Evolutionary conservation across 1,140 invertebrate species (phyloP).

Genomic region (Propsilocerus akamusi): DNA sequence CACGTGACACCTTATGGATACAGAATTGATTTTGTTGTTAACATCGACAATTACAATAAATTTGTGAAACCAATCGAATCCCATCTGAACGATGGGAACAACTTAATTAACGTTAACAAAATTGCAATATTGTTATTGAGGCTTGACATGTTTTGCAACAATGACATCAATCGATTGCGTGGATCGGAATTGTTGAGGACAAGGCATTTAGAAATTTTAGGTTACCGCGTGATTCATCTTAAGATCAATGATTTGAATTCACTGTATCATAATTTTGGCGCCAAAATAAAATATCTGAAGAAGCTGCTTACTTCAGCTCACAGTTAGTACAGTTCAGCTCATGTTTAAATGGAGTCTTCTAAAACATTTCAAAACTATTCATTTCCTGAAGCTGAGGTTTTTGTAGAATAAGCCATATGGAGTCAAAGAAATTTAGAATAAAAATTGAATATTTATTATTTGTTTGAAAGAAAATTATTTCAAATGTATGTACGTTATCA

Average conservation of each 20-base stretch:
- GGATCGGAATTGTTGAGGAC: constrained; percentile 25
- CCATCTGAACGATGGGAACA: background rate
- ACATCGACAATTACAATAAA: constrained; percentile 16
- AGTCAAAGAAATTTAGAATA: background rate
- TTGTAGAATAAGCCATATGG: background rate
- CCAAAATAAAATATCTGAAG: constrained; percentile 24
- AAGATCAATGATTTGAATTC: constrained; percentile 32
- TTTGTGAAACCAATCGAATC: constrained; percentile 9
- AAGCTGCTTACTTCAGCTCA: too few species aligned
- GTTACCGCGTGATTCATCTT: constrained; percentile 32
- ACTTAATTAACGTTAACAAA: constrained; percentile 13
- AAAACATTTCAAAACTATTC: background rate
- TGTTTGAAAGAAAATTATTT: background rate
- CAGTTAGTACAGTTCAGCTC: too few species aligned
- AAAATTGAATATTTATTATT: background rate
- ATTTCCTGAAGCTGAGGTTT: background rate
- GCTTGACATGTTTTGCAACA: constrained; percentile 22
- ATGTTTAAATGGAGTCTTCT: background rate
- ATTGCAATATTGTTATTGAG: constrained; percentile 23
- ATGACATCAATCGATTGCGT: constrained; percentile 20
- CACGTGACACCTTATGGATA: constrained; percentile 23
- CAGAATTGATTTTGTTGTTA: constrained; percentile 22
- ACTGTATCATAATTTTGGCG: constrained; percentile 23
- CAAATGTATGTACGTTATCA: background rate
- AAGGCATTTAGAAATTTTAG: constrained; percentile 38